Evolutionary conservation across 1,140 invertebrate species (phyloP), one percentile per base, ranked within the genome.

Genomic region (Acromyrmex echinatior): DNA sequence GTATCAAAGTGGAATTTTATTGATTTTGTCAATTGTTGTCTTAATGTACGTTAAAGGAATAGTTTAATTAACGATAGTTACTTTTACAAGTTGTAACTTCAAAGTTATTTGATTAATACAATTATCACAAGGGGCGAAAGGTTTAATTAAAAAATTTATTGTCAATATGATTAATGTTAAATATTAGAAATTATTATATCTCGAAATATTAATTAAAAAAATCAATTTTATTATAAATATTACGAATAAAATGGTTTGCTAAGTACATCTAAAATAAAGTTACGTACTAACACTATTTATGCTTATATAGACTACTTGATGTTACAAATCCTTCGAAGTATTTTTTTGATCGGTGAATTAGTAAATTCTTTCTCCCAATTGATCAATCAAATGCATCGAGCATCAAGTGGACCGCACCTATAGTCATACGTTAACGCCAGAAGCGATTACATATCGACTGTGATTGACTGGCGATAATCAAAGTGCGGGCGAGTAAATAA

Each of bases 401-500:
- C 39, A 45, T 45, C 39, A 45, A 45, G 39, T 45, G 39, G 2
- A 45, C 9, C 39, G 1, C 39, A 45, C 9, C 39, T 45, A 45
- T 45, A 39, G 7, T 14, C 7, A 21, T 16, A 51, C 9, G 3
- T 70, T 35, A 53, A 35, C 9, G 12, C 2, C 16, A 25, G 12
- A 62, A 74, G 62, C 4, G 2, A 76, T 62, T 51, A 58, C 25
- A 25, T 31, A 1, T 74, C 25, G 12, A 28, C 7, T 21, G 51
- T 60, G 76, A 78, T 62, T 28, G 39, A 25, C 39, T 39, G 58
- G 16, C 35, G 51, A n/a, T 60, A 73, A 49, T 74, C 25, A 74
- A 74, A 49, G 39, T 65, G 49, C n/a, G 18, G 21, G 28, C 25
- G 10, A 53, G 65, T 74, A 76, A 76, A 76, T 76, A 63, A 84